These are phyloP conservation scores for Phoxinus phoxinus DNA, from an alignment of 2,113 vertebrate genomes.

Conservation along the genomic window DNA sequence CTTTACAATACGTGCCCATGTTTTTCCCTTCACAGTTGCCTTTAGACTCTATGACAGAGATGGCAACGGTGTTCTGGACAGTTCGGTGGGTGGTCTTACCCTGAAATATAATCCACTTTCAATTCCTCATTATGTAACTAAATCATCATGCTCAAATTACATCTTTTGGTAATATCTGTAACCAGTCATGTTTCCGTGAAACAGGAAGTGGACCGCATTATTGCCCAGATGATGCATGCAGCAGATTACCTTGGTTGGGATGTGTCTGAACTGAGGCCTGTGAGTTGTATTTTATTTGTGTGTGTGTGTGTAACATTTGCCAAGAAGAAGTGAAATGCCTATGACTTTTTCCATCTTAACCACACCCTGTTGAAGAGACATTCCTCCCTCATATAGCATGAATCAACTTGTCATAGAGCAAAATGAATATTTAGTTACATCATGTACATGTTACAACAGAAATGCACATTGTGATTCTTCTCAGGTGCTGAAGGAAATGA, in stretches of 20 bases:
- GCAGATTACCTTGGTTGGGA: constrained; percentile 94
- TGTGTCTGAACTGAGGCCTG: constrained; percentile 89
- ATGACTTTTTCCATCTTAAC: not conserved
- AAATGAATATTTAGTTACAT: not conserved
- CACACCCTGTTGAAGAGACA: not conserved
- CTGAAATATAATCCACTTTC: not conserved
- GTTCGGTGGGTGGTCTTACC: constrained; percentile 72
- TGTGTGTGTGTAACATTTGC: not conserved
- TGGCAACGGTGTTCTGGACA: constrained; percentile 89
- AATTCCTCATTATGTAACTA: not conserved
- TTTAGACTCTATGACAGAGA: constrained; percentile 95
- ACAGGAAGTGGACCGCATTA: constrained; percentile 90
- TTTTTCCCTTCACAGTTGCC: constrained; percentile 77
- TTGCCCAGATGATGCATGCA: constrained; percentile 93
- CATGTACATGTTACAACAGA: not conserved
- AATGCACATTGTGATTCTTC: not conserved
- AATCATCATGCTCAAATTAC: not conserved
- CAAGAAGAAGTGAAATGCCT: constrained; percentile 6
- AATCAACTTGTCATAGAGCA: not conserved
- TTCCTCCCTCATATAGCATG: not conserved
- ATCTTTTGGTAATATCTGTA: constrained; percentile 4
- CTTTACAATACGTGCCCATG: not conserved
- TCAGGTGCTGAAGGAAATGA: constrained; percentile 92
- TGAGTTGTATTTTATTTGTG: constrained; percentile 60
- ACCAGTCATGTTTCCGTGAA: not conserved